Conservation (phyloP, 2,888 invertebrate species). For the Drosophila lacicola region DNA sequence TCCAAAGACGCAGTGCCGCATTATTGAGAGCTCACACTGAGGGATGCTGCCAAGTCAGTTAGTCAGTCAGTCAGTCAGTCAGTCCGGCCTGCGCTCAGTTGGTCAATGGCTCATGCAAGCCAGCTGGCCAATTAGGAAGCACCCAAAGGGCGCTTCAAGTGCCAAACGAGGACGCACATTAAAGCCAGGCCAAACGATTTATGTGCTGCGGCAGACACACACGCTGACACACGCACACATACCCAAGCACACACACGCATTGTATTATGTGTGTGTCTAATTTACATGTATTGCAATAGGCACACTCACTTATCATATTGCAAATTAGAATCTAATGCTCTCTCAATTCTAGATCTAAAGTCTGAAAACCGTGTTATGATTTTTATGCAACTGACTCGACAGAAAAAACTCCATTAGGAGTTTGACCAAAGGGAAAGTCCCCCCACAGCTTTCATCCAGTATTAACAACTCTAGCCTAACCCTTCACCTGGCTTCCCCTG, state of each 20-base stretch:
- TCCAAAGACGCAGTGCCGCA: conserved; percentile 51
- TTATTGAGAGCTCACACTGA: conserved; percentile 12
- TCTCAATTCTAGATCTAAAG: neutral
- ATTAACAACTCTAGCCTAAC: too few relatives aligned
- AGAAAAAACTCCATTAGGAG: too few relatives aligned
- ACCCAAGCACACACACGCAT: conserved; percentile 6
- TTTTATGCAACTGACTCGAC: too few relatives aligned
- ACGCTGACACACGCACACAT: conserved; percentile 7
- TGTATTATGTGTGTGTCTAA: conserved; percentile 35
- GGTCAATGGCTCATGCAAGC: conserved; percentile 17
- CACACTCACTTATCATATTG: conserved; percentile 33
- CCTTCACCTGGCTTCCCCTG: too few relatives aligned
- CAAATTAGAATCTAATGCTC: conserved; percentile 7
- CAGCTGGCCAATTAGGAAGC: conserved; percentile 66
- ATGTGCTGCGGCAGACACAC: conserved; percentile 52
- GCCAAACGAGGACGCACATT: conserved; percentile 71
- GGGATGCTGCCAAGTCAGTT: conserved; percentile 40
- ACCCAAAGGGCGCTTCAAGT: conserved; percentile 62
- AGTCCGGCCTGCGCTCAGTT: conserved; percentile 8
- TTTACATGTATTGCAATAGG: conserved; percentile 56
- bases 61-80: conserved; percentile 6
- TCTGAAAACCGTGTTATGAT: too few relatives aligned
- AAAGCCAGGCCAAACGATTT: conserved; percentile 61
- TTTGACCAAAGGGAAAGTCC: too few relatives aligned
- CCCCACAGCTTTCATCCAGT: too few relatives aligned